Evolutionary conservation across 2,113 vertebrate genomes (phyloP).

Genomic region (Oriolus oriolus): DNA sequence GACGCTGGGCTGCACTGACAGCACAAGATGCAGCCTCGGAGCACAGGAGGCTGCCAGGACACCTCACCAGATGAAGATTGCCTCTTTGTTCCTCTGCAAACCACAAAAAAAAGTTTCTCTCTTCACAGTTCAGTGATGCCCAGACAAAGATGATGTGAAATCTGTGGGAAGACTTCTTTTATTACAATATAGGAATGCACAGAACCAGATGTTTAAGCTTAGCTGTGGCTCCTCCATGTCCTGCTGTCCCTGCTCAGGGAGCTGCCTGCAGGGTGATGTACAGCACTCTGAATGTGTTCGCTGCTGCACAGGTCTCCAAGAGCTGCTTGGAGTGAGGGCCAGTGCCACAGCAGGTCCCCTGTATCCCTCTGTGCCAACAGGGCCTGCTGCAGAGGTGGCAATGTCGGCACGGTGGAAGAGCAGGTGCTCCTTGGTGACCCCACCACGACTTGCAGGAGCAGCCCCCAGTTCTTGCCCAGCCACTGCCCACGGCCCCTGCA

Average conservation of each 20-base stretch:
- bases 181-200: constrained; percentile 47
- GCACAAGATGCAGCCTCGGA: neutral
- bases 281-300: fast-evolving
- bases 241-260: neutral
- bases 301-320: neutral
- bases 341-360: neutral
- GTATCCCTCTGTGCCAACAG: fast-evolving
- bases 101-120: constrained; percentile 26
- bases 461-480: neutral
- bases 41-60: constrained; percentile 16
- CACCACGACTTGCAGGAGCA: neutral
- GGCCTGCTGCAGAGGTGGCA: fast-evolving
- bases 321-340: neutral
- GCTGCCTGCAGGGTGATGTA: neutral
- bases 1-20: neutral
- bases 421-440: neutral
- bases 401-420: fast-evolving
- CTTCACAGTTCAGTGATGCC: constrained; percentile 39
- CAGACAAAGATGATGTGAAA: constrained; percentile 53
- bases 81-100: constrained; percentile 52
- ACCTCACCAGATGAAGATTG: constrained; percentile 45
- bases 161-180: constrained; percentile 50
- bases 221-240: neutral
- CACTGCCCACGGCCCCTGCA: fast-evolving
- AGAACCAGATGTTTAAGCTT: constrained; percentile 44